These are phyloP conservation scores for Hydractinia echinata DNA, from an alignment of 30 jellyfish, hydroid and myxozoan species.

Conservation along the genomic window DNA sequence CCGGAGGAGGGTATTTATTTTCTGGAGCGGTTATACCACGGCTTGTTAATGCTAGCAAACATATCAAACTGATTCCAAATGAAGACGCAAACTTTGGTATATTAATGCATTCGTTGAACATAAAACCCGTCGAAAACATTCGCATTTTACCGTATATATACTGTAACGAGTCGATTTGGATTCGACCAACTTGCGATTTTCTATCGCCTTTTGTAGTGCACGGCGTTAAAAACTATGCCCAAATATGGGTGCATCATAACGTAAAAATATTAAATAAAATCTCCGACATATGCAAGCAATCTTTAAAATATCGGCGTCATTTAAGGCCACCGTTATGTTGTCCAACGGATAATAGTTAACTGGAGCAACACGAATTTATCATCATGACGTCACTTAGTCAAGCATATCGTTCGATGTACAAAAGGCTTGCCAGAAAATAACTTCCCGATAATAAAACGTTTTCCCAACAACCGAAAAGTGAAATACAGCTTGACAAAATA, in stretches of 20 bases:
- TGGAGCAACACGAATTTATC: neutral
- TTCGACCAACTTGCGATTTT: constrained; percentile 37
- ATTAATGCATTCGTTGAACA: constrained; percentile 12
- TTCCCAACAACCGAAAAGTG: too few species aligned
- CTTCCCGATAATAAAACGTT: too few species aligned
- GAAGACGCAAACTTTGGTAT: constrained; percentile 55
- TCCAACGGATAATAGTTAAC: constrained; percentile 21
- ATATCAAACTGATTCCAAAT: constrained; percentile 2
- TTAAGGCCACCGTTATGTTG: constrained; percentile 31
- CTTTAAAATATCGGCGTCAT: constrained; percentile 6
- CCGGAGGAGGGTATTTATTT: constrained; percentile 54
- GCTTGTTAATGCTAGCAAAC: constrained; percentile 17
- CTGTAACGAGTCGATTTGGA: constrained; percentile 19
- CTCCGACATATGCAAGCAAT: constrained; percentile 11
- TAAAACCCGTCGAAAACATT: constrained; percentile 1
- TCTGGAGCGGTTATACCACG: constrained; percentile 31
- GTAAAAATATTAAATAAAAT: constrained; percentile 2
- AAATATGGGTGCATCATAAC: constrained; percentile 27
- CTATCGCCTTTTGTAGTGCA: constrained; percentile 39
- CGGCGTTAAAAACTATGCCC: constrained; percentile 37
- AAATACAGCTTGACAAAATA: too few species aligned
- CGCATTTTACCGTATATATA: constrained; percentile 43
- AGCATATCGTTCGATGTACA: too few species aligned
- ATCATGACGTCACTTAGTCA: too few species aligned
- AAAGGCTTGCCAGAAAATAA: too few species aligned